phyloP scores from a whole-genome alignment of 2,888 invertebrate species.

The Sarcophaga variegata region DNA sequence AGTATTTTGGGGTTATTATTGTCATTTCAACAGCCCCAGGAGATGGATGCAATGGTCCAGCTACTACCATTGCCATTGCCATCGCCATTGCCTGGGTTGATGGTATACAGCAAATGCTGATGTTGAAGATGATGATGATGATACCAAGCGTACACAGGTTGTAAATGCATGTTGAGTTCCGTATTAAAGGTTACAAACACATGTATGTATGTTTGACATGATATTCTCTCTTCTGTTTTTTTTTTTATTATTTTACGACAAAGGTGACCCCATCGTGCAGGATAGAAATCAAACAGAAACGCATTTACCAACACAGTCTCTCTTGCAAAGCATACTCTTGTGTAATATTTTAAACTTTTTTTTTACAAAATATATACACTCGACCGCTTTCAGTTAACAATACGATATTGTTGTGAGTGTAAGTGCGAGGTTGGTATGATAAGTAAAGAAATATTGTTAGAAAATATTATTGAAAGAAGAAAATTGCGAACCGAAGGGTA shows the following conservation, averaged over 20 bases:
- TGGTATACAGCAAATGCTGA: not conserved
- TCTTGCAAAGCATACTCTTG: not conserved
- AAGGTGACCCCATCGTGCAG: slow-evolving; percentile 42
- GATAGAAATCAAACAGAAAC: slow-evolving; percentile 4
- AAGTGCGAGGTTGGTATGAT: not conserved
- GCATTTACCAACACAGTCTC: not conserved
- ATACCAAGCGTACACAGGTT: not conserved
- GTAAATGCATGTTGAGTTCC: slow-evolving; percentile 22
- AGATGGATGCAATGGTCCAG: slow-evolving; percentile 11
- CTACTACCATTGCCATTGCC: not conserved
- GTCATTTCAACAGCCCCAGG: slow-evolving; percentile 57
- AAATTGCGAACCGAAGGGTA: no score
- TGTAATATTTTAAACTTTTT: slow-evolving; percentile 2
- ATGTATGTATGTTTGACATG: not conserved
- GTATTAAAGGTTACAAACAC: not conserved
- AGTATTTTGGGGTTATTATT: slow-evolving; percentile 61
- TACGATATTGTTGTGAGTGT: not conserved
- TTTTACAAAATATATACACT: slow-evolving; percentile 12
- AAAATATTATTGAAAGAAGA: not conserved
- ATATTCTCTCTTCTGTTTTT: not conserved
- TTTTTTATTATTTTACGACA: slow-evolving; percentile 19
- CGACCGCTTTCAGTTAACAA: slow-evolving; percentile 19
- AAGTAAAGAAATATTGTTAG: not conserved
- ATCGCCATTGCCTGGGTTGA: not conserved
- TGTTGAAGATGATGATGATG: no score